Evolutionary conservation across 2,113 vertebrate species (phyloP).

Genomic region (Taurulus bubalis): DNA sequence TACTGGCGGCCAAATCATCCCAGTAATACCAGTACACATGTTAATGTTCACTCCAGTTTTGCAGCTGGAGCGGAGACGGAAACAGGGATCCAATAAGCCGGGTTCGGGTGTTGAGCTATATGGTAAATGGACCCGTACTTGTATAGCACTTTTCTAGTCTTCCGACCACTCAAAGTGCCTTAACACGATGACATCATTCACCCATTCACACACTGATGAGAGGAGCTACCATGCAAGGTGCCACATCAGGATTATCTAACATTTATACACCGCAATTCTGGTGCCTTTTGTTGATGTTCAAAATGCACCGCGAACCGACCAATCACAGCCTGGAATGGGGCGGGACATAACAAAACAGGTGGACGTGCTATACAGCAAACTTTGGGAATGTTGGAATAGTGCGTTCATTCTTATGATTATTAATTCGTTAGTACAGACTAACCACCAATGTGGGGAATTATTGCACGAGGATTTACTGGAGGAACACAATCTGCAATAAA

Average conservation of each 20-base stretch:
- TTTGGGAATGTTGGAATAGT: background rate
- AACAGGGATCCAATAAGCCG: background rate
- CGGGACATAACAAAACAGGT: background rate
- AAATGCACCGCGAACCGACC: background rate
- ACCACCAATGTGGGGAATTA: background rate
- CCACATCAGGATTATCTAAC: too few relatives aligned
- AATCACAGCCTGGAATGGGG: background rate
- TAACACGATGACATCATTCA: too few relatives aligned
- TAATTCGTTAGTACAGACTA: background rate
- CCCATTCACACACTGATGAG: too few relatives aligned
- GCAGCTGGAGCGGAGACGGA: background rate
- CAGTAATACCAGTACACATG: background rate
- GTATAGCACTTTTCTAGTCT: too few relatives aligned
- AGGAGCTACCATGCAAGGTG: too few relatives aligned
- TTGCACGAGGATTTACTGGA: background rate
- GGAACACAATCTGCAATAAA: too few relatives aligned
- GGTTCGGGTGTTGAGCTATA: background rate
- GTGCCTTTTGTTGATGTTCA: background rate
- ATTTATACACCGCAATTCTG: too few relatives aligned
- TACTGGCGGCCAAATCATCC: background rate
- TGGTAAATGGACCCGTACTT: too few relatives aligned
- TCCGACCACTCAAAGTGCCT: too few relatives aligned
- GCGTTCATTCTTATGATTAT: background rate
- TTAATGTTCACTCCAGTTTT: background rate
- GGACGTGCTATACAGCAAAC: background rate